Evolutionary conservation across 2,888 invertebrate species (phyloP), one percentile per base, ranked within the genome.

Genomic region (Lypha dubia): DNA sequence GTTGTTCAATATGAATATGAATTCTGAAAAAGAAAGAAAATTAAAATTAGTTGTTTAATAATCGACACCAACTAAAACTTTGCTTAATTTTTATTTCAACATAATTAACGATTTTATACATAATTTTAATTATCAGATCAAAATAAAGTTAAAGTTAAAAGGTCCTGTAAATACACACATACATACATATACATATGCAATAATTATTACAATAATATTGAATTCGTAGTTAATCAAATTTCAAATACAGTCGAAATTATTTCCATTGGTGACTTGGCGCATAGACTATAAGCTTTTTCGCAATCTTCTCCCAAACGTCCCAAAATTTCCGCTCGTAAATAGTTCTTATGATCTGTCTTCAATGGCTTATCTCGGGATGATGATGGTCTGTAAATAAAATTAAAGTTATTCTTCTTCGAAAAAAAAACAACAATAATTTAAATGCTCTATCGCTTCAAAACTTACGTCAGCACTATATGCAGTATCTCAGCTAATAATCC

Each of bases 401-500:
- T n/a, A 24, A 38, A 38, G 9, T 65, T 13, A 3, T 41, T 35
- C 35, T 35, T 9, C 7, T 35, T 32, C 7, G n/a, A n/a, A n/a
- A 11, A 11, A 24, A 20, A 20, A 0, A 15, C 41, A 22, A n/a
- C 9, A 9, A n/a, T 24, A 17, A 32, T 32, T 17, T 4, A n/a
- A n/a, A n/a, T n/a, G n/a, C n/a, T n/a, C n/a, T 56, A 38, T 8
- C 7, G 17, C 24, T 62, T 56, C 6, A 67, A 44, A 20, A 56
- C 94, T 94, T 93, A 95, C 94, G 95, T 95, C 90, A 97, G 94
- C 89, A 96, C 91, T 87, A 96, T 95, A 92, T 96, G 95, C 86
- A 96, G 93, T 89, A 97, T 93, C 93, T 96, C 95, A 32, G 95
- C 96, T 86, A 96, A 93, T 88, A 97, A 93, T 6, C 96, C 96